These are phyloP conservation scores for Dysidea cf. avara DNA, from an alignment of 37 sponge, comb jelly and placozoan species.

Conservation along the genomic window DNA sequence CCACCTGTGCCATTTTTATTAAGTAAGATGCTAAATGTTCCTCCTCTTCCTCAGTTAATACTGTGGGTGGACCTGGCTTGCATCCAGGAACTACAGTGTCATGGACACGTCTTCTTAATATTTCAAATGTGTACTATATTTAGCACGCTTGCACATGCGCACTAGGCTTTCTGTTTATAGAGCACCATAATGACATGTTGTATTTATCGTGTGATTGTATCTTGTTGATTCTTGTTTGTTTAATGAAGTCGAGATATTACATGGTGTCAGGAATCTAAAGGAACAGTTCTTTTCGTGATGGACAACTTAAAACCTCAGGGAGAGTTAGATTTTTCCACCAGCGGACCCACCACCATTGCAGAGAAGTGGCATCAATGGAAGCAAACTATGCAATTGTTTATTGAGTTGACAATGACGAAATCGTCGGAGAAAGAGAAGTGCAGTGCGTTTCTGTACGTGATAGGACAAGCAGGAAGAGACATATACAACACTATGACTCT, in stretches of 20 bases:
- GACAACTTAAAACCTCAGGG: slow-evolving; percentile 1
- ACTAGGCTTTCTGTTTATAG: too few species aligned
- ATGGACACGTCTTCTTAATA: slow-evolving; percentile 18
- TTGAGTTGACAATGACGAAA: background rate
- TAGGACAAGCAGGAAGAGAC: slow-evolving; percentile 1
- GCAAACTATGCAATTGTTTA: too few species aligned
- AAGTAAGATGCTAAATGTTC: background rate
- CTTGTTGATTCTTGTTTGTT: too few species aligned
- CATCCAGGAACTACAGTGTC: slow-evolving; percentile 7
- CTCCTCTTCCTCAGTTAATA: slow-evolving; percentile 22
- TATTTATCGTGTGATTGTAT: too few species aligned
- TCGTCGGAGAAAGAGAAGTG: slow-evolving; percentile 6
- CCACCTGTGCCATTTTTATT: slow-evolving; percentile 12
- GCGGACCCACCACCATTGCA: background rate
- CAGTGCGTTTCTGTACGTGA: background rate
- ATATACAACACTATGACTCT: slow-evolving; percentile 1
- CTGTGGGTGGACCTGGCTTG: slow-evolving; percentile 22
- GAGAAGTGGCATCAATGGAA: background rate
- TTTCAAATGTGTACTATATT: too few species aligned
- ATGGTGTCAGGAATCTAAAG: too few species aligned
- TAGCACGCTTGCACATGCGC: too few species aligned
- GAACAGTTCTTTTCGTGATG: slow-evolving; percentile 3
- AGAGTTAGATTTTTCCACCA: background rate
- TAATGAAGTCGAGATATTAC: too few species aligned
- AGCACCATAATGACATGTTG: too few species aligned